These are phyloP conservation scores for Callipepla squamata DNA, from an alignment of 2,113 vertebrate species.

Conservation along the genomic window DNA sequence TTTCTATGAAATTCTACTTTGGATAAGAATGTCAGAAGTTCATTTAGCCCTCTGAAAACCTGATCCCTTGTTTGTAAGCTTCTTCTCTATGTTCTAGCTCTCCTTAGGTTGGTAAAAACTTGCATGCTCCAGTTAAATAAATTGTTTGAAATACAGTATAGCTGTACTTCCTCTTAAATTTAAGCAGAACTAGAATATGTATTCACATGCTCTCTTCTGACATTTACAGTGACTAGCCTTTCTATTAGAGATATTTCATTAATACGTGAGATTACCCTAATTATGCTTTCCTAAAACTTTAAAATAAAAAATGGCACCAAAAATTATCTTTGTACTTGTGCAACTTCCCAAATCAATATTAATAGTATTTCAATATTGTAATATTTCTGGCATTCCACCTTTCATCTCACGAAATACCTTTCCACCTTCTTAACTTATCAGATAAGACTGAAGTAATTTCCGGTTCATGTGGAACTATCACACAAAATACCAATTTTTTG, in stretches of 20 bases:
- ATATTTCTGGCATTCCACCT: background rate
- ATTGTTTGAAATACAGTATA: background rate
- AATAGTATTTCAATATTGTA: background rate
- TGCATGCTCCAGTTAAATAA: background rate
- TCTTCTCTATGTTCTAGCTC: background rate
- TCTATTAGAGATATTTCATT: background rate
- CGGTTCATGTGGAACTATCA: background rate
- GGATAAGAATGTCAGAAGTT: accelerated
- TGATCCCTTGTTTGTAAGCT: background rate
- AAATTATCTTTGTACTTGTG: background rate
- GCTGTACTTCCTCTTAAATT: background rate
- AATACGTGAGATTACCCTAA: background rate
- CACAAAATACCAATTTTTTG: background rate
- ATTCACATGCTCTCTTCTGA: background rate
- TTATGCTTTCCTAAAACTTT: background rate
- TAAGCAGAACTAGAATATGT: background rate
- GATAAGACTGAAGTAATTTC: background rate
- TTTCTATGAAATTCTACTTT: background rate
- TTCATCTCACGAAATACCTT: background rate
- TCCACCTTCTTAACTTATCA: background rate
- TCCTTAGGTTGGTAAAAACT: background rate
- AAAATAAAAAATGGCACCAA: background rate
- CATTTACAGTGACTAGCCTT: background rate
- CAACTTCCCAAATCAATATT: background rate
- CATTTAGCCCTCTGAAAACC: background rate